These are phyloP conservation scores for Drosophila nigrodunni DNA, from an alignment of 1,140 invertebrate species.

Conservation along the genomic window DNA sequence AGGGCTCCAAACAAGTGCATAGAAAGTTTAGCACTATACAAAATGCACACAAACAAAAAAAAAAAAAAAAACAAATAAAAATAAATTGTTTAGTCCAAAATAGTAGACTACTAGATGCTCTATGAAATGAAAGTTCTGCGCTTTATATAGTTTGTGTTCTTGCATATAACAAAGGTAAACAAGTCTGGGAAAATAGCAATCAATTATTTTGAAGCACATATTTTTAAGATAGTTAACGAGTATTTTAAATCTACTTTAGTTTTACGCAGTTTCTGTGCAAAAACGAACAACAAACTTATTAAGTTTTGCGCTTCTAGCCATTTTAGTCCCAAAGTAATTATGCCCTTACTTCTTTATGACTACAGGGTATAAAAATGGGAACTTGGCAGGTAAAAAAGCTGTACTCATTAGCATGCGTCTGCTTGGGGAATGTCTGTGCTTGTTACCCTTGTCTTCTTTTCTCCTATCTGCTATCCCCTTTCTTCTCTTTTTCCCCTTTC, in stretches of 20 bases:
- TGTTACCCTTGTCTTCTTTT: not conserved
- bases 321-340: not conserved
- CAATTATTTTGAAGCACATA: too few relatives aligned
- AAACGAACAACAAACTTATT: not conserved
- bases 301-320: not conserved
- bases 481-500: constrained; percentile 34
- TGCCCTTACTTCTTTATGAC: not conserved
- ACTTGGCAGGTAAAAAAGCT: constrained; percentile 52
- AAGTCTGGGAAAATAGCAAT: too few relatives aligned
- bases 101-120: not conserved
- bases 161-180: too few relatives aligned
- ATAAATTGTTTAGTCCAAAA: not conserved
- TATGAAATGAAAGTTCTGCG: not conserved
- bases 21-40: constrained; percentile 61
- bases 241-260: too few relatives aligned
- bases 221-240: not conserved
- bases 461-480: constrained; percentile 14
- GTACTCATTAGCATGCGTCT: constrained; percentile 75
- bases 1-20: constrained; percentile 38
- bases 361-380: constrained; percentile 17
- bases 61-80: constrained; percentile 5
- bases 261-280: too few relatives aligned
- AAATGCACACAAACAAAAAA: constrained; percentile 27
- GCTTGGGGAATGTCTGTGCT: constrained; percentile 16
- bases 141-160: too few relatives aligned